Percentiles rank a stretch among this genome's conserved stretches.
Evolutionary conservation across 2,888 invertebrate genomes (phyloP).

Genomic region (Apodemia zela): DNA sequence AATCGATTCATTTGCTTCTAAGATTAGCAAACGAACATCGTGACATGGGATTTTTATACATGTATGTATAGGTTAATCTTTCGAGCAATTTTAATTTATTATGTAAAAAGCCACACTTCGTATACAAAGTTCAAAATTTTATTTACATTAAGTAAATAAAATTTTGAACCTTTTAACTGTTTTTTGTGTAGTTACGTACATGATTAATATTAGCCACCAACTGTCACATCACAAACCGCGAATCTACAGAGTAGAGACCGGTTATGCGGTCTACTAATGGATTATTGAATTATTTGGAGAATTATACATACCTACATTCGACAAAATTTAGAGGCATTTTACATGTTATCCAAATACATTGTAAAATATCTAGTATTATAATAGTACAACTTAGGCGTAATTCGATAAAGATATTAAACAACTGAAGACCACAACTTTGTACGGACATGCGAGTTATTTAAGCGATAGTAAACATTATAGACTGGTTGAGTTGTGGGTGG

Average conservation of each 20-base stretch:
- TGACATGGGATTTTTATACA: too few relatives aligned
- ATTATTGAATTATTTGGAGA: neutral
- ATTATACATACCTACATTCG: neutral
- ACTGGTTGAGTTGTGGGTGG: too few relatives aligned
- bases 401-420: too few relatives aligned
- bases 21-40: too few relatives aligned
- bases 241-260: neutral
- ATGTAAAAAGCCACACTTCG: neutral
- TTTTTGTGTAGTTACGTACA: neutral
- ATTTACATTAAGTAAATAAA: neutral
- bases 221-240: neutral
- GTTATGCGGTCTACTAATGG: neutral
- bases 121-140: neutral
- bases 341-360: too few relatives aligned
- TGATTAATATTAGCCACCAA: neutral
- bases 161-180: too few relatives aligned
- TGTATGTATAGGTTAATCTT: neutral
- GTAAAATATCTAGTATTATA: too few relatives aligned
- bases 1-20: too few relatives aligned
- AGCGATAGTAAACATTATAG: too few relatives aligned
- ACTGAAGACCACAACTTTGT: too few relatives aligned
- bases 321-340: neutral
- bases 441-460: too few relatives aligned
- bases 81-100: neutral
- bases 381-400: too few relatives aligned